phyloP scores from a whole-genome alignment of 2,113 vertebrate species.

The Syngnathus typhle region DNA sequence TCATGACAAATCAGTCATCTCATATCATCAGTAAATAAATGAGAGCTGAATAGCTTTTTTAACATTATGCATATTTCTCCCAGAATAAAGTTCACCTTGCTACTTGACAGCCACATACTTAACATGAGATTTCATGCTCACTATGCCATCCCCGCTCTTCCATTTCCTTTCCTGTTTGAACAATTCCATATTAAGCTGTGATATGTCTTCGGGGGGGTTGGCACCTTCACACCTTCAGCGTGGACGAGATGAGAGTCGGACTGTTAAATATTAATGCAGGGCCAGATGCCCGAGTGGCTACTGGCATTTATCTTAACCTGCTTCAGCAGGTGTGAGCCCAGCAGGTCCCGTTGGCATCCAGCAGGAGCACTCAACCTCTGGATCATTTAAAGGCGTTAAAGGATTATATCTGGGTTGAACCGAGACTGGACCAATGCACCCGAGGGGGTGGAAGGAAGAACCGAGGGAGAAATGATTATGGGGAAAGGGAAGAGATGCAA shows the following conservation, averaged over 20 bases:
- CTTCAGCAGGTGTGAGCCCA: conserved; percentile 54
- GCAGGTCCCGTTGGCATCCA: conserved; percentile 48
- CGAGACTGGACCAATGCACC: conserved; percentile 54
- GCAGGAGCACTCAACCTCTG: conserved; percentile 59
- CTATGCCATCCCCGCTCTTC: conserved; percentile 36
- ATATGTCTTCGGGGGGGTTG: conserved; percentile 60
- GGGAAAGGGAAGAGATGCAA: not conserved
- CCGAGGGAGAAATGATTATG: conserved; percentile 44
- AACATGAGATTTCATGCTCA: conserved; percentile 37
- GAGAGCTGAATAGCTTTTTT: conserved; percentile 16
- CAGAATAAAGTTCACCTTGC: conserved; percentile 17
- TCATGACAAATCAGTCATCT: not conserved
- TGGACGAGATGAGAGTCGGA: conserved; percentile 60
- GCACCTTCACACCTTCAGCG: conserved; percentile 53
- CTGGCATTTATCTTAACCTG: conserved; percentile 68
- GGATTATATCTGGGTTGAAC: conserved; percentile 63
- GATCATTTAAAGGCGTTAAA: conserved; percentile 64
- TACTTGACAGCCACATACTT: conserved; percentile 30
- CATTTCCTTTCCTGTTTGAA: conserved; percentile 47
- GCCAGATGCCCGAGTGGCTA: conserved; percentile 57
- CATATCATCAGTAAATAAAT: conserved; percentile 12
- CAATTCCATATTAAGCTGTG: conserved; percentile 60
- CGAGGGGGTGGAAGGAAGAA: conserved; percentile 27
- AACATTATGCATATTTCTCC: not conserved
- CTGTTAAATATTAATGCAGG: conserved; percentile 72